A percentile compares a stretch with the other conserved stretches of the same genome.
Conservation (phyloP, 1,140 invertebrate genomes). For the Diorhabda sublineata region DNA sequence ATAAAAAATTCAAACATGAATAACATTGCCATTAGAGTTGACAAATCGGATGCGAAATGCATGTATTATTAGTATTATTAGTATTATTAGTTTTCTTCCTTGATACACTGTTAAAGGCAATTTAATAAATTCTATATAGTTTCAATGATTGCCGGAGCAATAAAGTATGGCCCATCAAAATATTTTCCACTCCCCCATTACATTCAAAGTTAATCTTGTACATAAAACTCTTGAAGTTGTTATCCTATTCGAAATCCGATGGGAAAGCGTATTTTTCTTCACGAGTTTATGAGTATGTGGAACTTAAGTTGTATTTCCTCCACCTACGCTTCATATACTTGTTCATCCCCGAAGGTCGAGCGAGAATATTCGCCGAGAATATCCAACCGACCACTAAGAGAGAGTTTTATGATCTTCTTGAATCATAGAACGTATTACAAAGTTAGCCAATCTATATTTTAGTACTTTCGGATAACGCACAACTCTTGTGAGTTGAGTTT, state of each 20-base stretch:
- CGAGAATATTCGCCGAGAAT: conserved; percentile 26
- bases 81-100: too few relatives aligned
- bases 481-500: background rate
- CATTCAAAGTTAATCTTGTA: conserved; percentile 18
- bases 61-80: too few relatives aligned
- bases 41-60: too few relatives aligned
- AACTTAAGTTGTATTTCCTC: conserved; percentile 21
- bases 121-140: background rate
- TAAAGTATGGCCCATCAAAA: background rate
- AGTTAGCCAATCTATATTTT: conserved; percentile 40
- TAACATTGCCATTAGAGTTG: too few relatives aligned
- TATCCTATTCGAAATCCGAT: conserved; percentile 17
- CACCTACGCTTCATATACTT: conserved; percentile 17
- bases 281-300: conserved; percentile 20
- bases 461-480: conserved; percentile 23
- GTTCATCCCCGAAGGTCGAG: conserved; percentile 22
- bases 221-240: conserved; percentile 21
- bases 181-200: background rate
- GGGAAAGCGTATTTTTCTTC: conserved; percentile 19
- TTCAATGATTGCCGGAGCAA: background rate
- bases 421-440: conserved; percentile 39
- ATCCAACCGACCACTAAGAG: conserved; percentile 31
- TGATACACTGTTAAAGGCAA: background rate
- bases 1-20: too few relatives aligned
- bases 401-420: conserved; percentile 38